phyloP scores from a whole-genome alignment of 2,888 invertebrate species.

The Tipula unca region DNA sequence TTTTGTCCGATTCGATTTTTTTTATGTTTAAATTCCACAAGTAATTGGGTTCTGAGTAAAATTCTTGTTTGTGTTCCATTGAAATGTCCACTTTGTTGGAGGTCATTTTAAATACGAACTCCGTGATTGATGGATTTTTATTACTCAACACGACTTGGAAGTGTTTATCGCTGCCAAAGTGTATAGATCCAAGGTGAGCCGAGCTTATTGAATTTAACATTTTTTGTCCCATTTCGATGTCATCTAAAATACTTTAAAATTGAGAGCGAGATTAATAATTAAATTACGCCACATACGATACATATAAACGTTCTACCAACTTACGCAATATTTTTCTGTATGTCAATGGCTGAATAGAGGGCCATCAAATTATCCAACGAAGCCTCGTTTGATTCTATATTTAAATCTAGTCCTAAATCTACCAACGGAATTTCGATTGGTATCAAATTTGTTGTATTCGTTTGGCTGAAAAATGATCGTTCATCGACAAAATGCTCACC shows the following conservation, averaged over 20 bases:
- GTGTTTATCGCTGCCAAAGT: conserved; percentile 41
- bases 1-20: background rate
- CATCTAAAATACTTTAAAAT: background rate
- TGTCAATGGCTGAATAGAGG: conserved; percentile 40
- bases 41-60: background rate
- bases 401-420: conserved; percentile 37
- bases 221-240: background rate
- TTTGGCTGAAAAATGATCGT: conserved; percentile 32
- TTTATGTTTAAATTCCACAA: background rate
- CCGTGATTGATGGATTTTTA: background rate
- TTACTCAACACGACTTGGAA: conserved; percentile 36
- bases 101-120: background rate
- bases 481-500: conserved; percentile 33
- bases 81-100: background rate
- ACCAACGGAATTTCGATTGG: conserved; percentile 23
- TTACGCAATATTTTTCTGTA: conserved; percentile 37
- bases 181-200: conserved; percentile 38
- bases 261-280: background rate
- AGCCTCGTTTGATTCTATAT: conserved; percentile 37
- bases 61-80: background rate
- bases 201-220: background rate
- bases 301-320: background rate
- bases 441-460: background rate
- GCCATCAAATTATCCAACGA: conserved; percentile 39
- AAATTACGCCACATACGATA: background rate